Evolutionary conservation across 92 coral and sea anemone species (phyloP), one percentile per base, ranked within the genome.

Genomic region (Bergia sp.): DNA sequence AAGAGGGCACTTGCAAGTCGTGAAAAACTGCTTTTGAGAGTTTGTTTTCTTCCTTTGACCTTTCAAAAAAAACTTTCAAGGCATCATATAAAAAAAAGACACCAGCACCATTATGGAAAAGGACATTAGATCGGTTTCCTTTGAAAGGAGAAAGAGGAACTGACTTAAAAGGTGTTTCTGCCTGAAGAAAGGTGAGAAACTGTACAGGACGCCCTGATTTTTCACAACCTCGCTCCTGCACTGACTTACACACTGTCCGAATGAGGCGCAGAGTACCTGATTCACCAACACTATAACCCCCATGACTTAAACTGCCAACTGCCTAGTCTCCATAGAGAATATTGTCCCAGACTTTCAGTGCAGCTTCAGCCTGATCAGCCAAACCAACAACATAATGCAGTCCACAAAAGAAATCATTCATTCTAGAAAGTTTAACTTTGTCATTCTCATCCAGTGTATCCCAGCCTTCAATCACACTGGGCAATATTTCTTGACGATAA

Each of bases 11-110:
- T 86, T 86, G 82, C 42, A 74, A 21, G 71, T 86, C 89, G 53
- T 53, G 47, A 37, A 49, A 86, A 18, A 75, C 82, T 36, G 89
- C 89, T 86, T 15, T 55, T 1, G 50, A 39, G 1, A 86, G 38
- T 20, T 74, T 86, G 36, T 86, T 86, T 86, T 86, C 89, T 9
- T 86, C 82, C 23, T 86, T 86, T 38, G 37, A 1, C 5, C 74
- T 8, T 18, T 86, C 89, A 37, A 86, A 86, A 86, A 53, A 74
- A 5, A 86, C 81, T 39, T 76, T 87, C 29, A 87, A 29, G 36
- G 90, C 90, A 77, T 87, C 90, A 77, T 87, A 87, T 37, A 87
- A 39, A 57, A 87, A 87, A 64, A 61, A 87, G 49, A 87, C 77
- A 3, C 85, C 83, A 87, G 90, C 89, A 8, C 13, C 76, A 58